Conservation (phyloP, 2,797 vertebrate species). For the Sebastolobus altivelis region DNA sequence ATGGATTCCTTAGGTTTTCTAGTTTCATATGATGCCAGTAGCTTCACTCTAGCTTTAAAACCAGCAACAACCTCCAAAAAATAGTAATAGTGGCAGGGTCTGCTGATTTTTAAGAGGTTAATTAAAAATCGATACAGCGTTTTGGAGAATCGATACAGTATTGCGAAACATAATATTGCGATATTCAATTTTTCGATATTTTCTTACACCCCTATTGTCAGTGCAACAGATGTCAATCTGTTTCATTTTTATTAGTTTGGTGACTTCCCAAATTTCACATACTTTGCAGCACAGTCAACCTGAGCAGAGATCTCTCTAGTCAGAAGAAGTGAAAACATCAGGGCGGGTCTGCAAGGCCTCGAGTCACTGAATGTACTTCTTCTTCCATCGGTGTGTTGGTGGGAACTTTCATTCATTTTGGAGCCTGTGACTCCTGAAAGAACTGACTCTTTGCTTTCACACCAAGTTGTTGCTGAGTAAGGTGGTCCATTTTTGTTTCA, state of each 20-base stretch:
- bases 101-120: no score
- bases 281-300: constrained; percentile 9
- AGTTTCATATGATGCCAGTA: no score
- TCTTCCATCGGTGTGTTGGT: constrained; percentile 23
- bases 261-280: constrained; percentile 6
- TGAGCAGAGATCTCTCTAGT: background rate
- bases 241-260: background rate
- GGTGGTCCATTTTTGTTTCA: constrained; percentile 41
- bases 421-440: constrained; percentile 38
- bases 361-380: constrained; percentile 25
- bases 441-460: constrained; percentile 70
- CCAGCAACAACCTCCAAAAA: no score
- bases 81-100: no score
- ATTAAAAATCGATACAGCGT: no score
- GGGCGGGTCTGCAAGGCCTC: constrained; percentile 48
- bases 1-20: no score
- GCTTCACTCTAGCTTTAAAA: no score
- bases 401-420: constrained; percentile 43
- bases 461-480: constrained; percentile 68
- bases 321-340: constrained; percentile 70
- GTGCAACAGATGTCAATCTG: background rate
- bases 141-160: no score
- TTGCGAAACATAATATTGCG: no score
- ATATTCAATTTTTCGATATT: background rate
- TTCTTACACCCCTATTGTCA: background rate